phyloP scores from a whole-genome alignment of 2,113 vertebrate genomes.

The Alces alces region DNA sequence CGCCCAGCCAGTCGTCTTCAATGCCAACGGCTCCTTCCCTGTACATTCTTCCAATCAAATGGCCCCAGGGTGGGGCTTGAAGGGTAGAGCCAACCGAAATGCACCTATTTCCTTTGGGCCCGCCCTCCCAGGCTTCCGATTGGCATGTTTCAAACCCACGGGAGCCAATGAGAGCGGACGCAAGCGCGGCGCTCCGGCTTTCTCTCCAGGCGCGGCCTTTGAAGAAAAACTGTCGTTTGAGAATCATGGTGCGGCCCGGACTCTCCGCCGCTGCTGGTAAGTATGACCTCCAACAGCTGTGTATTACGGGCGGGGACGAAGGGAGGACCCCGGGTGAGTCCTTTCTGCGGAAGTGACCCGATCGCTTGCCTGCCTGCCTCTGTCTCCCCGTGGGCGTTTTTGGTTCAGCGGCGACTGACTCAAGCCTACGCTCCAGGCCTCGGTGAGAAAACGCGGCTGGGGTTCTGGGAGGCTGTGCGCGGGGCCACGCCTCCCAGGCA shows the following conservation, averaged over 20 bases:
- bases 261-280: constrained; percentile 37
- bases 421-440: not conserved
- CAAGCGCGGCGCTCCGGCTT: accelerated
- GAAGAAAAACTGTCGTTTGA: not conserved
- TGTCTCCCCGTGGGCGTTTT: not conserved
- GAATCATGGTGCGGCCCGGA: not conserved
- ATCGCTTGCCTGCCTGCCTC: not conserved
- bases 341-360: not conserved
- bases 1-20: accelerated
- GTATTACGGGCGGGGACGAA: not conserved
- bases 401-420: not conserved
- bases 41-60: constrained; percentile 18
- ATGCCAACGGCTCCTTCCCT: accelerated
- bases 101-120: accelerated
- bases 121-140: not conserved
- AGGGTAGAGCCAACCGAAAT: not conserved
- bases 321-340: not conserved
- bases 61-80: too few species aligned
- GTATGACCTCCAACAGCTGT: not conserved
- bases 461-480: not conserved
- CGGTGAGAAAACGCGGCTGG: accelerated
- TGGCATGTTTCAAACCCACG: constrained; percentile 69
- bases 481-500: not conserved
- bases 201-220: not conserved
- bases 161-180: not conserved